Percentiles rank a stretch among this genome's conserved stretches.
Conservation (phyloP, 2,888 invertebrate genomes). For the Latheticus oryzae region DNA sequence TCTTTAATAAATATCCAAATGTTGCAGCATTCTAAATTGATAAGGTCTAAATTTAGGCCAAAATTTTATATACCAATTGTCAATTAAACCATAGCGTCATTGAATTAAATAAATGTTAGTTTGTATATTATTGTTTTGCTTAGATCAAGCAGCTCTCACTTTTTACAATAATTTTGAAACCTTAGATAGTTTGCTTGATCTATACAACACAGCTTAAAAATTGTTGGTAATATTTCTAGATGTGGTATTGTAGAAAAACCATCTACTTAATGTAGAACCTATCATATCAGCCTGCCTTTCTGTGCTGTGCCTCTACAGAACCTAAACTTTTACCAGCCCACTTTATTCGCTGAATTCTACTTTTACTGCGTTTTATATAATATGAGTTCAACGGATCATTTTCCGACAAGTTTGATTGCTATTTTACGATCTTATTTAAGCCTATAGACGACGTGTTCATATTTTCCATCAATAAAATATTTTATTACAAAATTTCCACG, state of each 20-base stretch:
- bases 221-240: slow-evolving; percentile 14
- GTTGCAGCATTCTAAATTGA: neutral
- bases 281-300: slow-evolving; percentile 61
- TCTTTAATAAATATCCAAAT: slow-evolving; percentile 8
- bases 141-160: slow-evolving; percentile 33
- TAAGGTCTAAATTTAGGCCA: slow-evolving; percentile 19
- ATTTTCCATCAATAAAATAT: slow-evolving; percentile 17
- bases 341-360: no score
- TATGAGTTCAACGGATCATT: no score
- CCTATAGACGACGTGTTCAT: slow-evolving; percentile 1
- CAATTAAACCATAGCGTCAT: slow-evolving; percentile 48
- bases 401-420: no score
- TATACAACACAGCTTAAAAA: slow-evolving; percentile 29
- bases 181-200: slow-evolving; percentile 33
- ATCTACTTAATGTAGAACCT: slow-evolving; percentile 48
- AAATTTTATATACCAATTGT: slow-evolving; percentile 51
- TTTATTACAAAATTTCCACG: slow-evolving; percentile 17
- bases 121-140: slow-evolving; percentile 21
- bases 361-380: no score
- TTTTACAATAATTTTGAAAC: slow-evolving; percentile 20
- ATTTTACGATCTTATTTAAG: neutral
- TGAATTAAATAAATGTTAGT: slow-evolving; percentile 18
- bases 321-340: slow-evolving; percentile 6
- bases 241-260: slow-evolving; percentile 13
- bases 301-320: slow-evolving; percentile 56